Conservation (phyloP, 2,113 vertebrate genomes). For the Takifugu flavidus region DNA sequence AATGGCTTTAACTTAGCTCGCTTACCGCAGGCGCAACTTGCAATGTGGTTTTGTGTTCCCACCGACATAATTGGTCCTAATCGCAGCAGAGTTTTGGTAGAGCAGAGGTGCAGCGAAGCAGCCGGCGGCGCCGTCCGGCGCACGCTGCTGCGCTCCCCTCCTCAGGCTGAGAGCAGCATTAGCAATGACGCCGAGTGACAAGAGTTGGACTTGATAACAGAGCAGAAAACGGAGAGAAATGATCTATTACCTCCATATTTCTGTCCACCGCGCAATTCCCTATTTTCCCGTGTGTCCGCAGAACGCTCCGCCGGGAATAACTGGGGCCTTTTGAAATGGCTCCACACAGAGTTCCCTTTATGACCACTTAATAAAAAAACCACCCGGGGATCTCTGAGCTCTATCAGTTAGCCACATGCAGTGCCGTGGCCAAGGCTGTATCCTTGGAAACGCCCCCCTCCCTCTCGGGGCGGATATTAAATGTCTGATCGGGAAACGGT, state of each 20-base stretch:
- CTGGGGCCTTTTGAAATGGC: constrained; percentile 37
- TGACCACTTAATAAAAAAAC: constrained; percentile 66
- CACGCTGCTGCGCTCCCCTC: constrained; percentile 9
- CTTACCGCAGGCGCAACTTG: constrained; percentile 19
- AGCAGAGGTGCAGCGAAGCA: constrained; percentile 22
- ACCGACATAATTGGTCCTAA: constrained; percentile 26
- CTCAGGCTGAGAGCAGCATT: constrained; percentile 13
- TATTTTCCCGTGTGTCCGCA: constrained; percentile 1
- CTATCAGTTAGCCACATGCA: constrained; percentile 58
- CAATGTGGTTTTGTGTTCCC: constrained; percentile 30
- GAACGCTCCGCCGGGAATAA: constrained; percentile 19
- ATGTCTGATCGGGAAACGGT: constrained; percentile 58
- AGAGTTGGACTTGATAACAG: not conserved
- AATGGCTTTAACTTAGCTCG: constrained; percentile 22
- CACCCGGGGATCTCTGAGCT: constrained; percentile 45
- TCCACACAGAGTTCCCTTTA: constrained; percentile 50
- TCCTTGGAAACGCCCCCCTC: constrained; percentile 47
- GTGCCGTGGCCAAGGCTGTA: constrained; percentile 40
- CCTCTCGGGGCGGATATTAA: constrained; percentile 54
- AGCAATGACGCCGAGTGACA: not conserved
- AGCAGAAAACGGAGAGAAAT: not conserved
- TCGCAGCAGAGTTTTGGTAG: constrained; percentile 21
- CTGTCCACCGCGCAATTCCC: not conserved
- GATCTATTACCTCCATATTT: not conserved
- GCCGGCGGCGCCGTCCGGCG: constrained; percentile 5